Conservation (phyloP, 2,113 vertebrate species). For the Pelobates fuscus region DNA sequence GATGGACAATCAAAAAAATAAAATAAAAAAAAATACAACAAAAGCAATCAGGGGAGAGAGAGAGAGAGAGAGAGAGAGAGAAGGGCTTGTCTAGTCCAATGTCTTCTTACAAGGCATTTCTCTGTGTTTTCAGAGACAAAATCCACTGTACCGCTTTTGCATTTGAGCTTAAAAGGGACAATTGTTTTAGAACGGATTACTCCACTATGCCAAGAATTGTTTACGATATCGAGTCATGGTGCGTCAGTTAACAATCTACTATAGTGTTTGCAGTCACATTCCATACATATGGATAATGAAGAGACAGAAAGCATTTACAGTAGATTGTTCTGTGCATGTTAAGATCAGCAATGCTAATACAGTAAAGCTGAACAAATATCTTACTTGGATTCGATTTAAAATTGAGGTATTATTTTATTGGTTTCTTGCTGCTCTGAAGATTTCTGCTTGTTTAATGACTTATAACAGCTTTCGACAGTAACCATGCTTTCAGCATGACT, state of each 20-base stretch:
- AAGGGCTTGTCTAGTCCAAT: not conserved
- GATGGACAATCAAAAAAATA: not conserved
- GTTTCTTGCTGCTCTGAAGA: conserved; percentile 7
- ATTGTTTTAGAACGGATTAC: not conserved
- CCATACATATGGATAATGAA: not conserved
- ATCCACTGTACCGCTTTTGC: no score
- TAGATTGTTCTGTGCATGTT: not conserved
- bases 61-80: no score
- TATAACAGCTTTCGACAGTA: not conserved
- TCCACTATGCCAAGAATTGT: no score
- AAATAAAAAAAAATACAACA: not conserved
- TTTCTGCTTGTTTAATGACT: conserved; percentile 14
- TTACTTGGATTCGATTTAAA: not conserved
- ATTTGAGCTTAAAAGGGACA: not conserved
- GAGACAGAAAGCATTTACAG: not conserved
- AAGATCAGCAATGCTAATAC: no score
- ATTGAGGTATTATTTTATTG: not conserved
- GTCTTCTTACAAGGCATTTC: no score
- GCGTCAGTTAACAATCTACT: not conserved
- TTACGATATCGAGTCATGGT: no score
- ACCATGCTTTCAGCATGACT: conserved; percentile 39
- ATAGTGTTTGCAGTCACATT: not conserved
- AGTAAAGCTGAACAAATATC: no score
- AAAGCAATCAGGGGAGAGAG: conserved; percentile 1
- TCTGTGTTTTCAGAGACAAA: no score